Percentiles rank a stretch among this genome's conserved stretches.
These are phyloP conservation scores for Cybosia mesomella DNA, from an alignment of 2,888 invertebrate genomes.

Conservation along the genomic window DNA sequence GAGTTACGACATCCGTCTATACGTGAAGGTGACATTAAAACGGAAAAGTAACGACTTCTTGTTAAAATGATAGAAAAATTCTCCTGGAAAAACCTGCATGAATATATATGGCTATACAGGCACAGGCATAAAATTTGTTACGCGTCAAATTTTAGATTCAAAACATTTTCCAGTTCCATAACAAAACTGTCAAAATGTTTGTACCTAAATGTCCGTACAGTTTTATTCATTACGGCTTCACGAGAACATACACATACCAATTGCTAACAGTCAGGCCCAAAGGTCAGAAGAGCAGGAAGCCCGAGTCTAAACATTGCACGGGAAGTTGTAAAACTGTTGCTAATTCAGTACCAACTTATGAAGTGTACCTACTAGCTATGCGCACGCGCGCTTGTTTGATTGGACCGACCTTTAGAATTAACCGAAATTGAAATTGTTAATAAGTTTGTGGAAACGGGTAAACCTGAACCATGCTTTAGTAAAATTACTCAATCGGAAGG, in stretches of 20 bases:
- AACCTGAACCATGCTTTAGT: background rate
- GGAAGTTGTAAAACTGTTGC: constrained; percentile 54
- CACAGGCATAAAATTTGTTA: too few species aligned
- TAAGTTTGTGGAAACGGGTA: constrained; percentile 3
- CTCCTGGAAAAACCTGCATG: background rate
- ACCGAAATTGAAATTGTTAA: constrained; percentile 10
- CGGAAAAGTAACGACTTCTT: background rate
- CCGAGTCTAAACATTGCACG: constrained; percentile 54
- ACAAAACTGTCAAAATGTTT: background rate
- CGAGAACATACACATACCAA: background rate
- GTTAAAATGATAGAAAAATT: background rate
- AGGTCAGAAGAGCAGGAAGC: constrained; percentile 47
- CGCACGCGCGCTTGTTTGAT: constrained; percentile 25
- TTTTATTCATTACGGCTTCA: background rate
- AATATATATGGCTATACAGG: background rate
- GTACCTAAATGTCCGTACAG: too few species aligned
- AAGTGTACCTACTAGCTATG: constrained; percentile 23
- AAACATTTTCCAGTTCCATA: background rate
- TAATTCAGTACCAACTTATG: constrained; percentile 51
- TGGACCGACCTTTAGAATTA: constrained; percentile 23
- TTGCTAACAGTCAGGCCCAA: constrained; percentile 15
- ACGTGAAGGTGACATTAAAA: background rate
- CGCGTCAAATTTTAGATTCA: background rate
- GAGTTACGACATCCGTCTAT: constrained; percentile 16
- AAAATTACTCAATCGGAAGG: background rate